phyloP scores from a whole-genome alignment of 1,140 invertebrate genomes.

The Megalonaias nervosa region DNA sequence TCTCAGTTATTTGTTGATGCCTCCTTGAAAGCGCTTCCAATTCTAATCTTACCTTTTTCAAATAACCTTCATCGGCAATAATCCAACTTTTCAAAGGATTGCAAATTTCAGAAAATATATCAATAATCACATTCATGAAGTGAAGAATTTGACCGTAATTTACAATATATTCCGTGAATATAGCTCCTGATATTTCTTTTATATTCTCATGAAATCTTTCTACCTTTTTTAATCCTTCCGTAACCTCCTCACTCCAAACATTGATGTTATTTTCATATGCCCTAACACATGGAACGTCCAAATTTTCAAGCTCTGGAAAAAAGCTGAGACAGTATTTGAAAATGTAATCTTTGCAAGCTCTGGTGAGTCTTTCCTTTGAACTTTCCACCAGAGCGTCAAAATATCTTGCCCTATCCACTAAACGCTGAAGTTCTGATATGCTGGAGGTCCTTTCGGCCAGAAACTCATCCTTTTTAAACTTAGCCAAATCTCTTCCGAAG shows the following conservation, averaged over 20 bases:
- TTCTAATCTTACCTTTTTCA: conserved; percentile 28
- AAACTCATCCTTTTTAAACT: conserved; percentile 18
- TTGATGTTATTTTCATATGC: conserved; percentile 35
- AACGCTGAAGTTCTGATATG: conserved; percentile 21
- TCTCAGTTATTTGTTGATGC: conserved; percentile 1
- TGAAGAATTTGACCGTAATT: conserved; percentile 18
- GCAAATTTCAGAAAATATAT: conserved; percentile 20
- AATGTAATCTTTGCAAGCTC: conserved; percentile 31
- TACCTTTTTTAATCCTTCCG: conserved; percentile 9
- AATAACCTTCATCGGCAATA: conserved; percentile 30
- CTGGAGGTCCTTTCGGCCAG: conserved; percentile 11
- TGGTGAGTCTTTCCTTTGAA: conserved; percentile 11
- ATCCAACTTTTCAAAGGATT: conserved; percentile 35
- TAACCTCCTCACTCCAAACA: conserved; percentile 24
- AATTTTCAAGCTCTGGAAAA: conserved; percentile 25
- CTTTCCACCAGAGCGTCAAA: conserved; percentile 23
- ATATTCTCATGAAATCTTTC: conserved; percentile 13
- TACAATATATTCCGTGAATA: conserved; percentile 20
- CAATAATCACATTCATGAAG: conserved; percentile 20
- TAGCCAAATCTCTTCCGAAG: conserved; percentile 17
- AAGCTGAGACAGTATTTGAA: conserved; percentile 36
- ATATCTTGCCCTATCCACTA: conserved; percentile 16
- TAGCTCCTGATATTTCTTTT: conserved; percentile 7
- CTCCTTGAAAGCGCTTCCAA: conserved; percentile 12
- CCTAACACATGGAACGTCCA: conserved; percentile 29